Conservation (phyloP, 1,140 invertebrate species). For the Hyphantria cunea region DNA sequence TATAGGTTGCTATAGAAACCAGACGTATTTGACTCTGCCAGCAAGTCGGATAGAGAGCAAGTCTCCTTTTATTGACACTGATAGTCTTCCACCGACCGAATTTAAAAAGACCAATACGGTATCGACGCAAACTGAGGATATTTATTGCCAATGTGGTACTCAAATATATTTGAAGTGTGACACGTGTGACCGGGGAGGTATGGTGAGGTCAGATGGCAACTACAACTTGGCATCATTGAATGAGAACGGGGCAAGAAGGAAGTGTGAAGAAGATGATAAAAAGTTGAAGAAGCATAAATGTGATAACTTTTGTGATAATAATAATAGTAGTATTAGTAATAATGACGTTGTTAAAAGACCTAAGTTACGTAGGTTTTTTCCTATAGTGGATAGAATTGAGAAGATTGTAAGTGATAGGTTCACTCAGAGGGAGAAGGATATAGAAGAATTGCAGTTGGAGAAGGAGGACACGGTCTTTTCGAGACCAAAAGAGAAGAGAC, state of each 20-base stretch:
- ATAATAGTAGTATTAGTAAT: slow-evolving; percentile 60
- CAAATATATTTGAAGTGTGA: slow-evolving; percentile 54
- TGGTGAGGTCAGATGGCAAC: slow-evolving; percentile 68
- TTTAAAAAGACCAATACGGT: slow-evolving; percentile 69
- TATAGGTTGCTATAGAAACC: slow-evolving; percentile 75
- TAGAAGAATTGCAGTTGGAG: slow-evolving; percentile 62
- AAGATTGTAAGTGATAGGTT: slow-evolving; percentile 65
- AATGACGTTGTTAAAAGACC: slow-evolving; percentile 69
- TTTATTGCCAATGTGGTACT: slow-evolving; percentile 65
- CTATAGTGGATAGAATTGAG: slow-evolving; percentile 65
- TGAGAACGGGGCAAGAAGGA: slow-evolving; percentile 49
- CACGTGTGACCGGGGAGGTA: slow-evolving; percentile 44
- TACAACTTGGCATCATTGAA: slow-evolving; percentile 58
- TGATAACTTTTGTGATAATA: slow-evolving; percentile 80
- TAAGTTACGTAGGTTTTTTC: slow-evolving; percentile 65
- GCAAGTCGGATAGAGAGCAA: slow-evolving; percentile 61
- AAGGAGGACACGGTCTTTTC: slow-evolving; percentile 72
- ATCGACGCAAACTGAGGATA: slow-evolving; percentile 72
- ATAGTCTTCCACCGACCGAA: slow-evolving; percentile 55
- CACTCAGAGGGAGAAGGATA: slow-evolving; percentile 54
- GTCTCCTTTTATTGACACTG: slow-evolving; percentile 57
- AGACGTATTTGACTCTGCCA: slow-evolving; percentile 69
- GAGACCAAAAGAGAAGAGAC: slow-evolving; percentile 55
- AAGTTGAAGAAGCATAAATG: slow-evolving; percentile 75
- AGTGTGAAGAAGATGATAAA: slow-evolving; percentile 56